A percentile compares a stretch with the other conserved stretches of the same genome.
Conservation (phyloP, 2,888 invertebrate genomes). For the Corythucha ciliata region DNA sequence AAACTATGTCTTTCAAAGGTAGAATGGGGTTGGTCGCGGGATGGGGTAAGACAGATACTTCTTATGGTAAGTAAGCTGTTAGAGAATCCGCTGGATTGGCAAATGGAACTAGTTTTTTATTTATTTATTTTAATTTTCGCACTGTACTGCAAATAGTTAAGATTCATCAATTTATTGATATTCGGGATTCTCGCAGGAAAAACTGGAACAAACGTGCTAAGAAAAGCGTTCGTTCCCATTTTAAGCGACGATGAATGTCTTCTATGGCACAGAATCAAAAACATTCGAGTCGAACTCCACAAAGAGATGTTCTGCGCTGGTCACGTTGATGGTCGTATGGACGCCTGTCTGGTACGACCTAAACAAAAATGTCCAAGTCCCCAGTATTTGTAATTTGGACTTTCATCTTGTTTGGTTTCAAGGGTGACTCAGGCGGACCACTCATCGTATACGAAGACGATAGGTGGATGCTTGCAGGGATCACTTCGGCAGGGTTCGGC, state of each 20-base stretch:
- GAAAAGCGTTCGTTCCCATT: conserved; percentile 73
- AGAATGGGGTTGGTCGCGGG: conserved; percentile 62
- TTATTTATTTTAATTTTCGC: no score
- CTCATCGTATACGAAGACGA: conserved; percentile 58
- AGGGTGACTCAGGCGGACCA: conserved; percentile 75
- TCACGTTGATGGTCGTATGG: conserved; percentile 69
- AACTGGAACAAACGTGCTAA: conserved; percentile 68
- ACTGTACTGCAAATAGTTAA: neutral
- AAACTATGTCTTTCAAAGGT: conserved; percentile 42
- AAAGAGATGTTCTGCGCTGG: conserved; percentile 78
- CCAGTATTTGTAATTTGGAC: neutral
- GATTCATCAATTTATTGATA: neutral
- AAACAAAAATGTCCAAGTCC: neutral
- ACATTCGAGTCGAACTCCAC: conserved; percentile 65
- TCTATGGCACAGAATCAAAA: conserved; percentile 70
- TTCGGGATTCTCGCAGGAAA: conserved; percentile 43
- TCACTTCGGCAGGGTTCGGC: conserved; percentile 77
- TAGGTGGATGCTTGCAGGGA: conserved; percentile 67
- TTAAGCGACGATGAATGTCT: conserved; percentile 67
- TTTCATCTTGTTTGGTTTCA: conserved; percentile 28
- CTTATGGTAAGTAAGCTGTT: conserved; percentile 39
- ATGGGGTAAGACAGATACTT: conserved; percentile 69
- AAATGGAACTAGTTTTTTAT: no score
- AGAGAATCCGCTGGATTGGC: no score
- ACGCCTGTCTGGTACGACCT: conserved; percentile 58